Evolutionary conservation across 2,797 vertebrate species (phyloP), one percentile per base, ranked within the genome.

Genomic region (Cyprinodon diabolis): DNA sequence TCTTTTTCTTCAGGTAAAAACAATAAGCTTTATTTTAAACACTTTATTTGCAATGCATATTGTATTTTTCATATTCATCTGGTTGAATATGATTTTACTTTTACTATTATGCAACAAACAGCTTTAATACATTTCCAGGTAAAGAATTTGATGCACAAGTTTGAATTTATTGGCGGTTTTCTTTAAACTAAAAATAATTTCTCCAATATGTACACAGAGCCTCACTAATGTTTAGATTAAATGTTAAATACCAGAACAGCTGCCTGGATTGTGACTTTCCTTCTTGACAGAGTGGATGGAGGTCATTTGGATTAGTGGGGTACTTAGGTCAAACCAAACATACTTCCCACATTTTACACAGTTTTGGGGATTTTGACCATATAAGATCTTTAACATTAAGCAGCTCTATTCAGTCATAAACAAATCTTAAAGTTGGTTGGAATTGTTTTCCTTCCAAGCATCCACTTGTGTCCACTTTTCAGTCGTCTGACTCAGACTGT

Each of bases 1-100:
- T 98, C 52, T 99, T 98, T 91, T 97, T 99, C 90, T 99, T 99
- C 94, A 97, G 97, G 98, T 99, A 92, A 70, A 85, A 68, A 56
- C 1, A 14, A 62, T 0, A 0, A 47, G 12, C 40, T 47, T 45
- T 9, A 8, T 58, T 15, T 15, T 9, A 15, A 62, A 62, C 17
- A 40, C 17, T 40, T 30, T 30, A 30, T 30, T 30, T 30, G 30
- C 30, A 30, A 30, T 30, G 30, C 30, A 30, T 30, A 30, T 30
- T 30, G 30, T 30, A 30, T 30, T 30, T 30, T 30, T 30, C 30
- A 30, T 30, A 30, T 3, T 30, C 30, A 30, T 30, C 30, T 30
- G 30, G 60, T 21, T 43, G 60, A 63, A 63, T 21, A 21, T 21
- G 17, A 43, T 21, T 40, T 43, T 43, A 40, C 37, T 19, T 62